Evolutionary conservation across 2,797 vertebrate genomes (phyloP).

Genomic region (Pteropus rufus): DNA sequence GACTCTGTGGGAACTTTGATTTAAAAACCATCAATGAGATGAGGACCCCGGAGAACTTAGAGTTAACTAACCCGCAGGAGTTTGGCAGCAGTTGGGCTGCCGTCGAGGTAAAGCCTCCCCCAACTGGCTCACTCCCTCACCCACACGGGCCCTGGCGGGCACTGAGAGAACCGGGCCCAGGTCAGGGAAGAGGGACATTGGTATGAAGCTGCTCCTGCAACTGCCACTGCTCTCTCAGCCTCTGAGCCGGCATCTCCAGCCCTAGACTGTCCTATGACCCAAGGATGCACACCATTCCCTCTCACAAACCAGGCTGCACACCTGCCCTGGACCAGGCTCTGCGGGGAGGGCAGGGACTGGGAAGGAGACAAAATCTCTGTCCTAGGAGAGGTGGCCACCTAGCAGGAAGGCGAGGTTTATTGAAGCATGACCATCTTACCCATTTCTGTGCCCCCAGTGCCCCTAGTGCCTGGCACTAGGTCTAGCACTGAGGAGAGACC

Average conservation of each 20-base stretch:
- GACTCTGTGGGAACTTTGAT: conserved; percentile 97
- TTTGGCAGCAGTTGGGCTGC: conserved; percentile 97
- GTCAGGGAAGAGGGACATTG: not conserved
- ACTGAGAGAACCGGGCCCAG: not conserved
- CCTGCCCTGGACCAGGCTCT: not conserved
- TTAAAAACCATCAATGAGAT: conserved; percentile 96
- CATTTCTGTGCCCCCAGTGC: not conserved
- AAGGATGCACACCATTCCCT: not conserved
- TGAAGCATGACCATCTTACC: not conserved
- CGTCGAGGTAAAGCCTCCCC: conserved; percentile 83
- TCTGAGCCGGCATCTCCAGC: not conserved
- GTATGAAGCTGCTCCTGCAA: not conserved
- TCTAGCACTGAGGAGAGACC: not conserved
- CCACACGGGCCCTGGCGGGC: not conserved
- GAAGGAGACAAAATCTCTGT: not conserved
- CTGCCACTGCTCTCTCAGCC: not conserved
- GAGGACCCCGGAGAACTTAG: conserved; percentile 95
- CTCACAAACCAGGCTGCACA: not conserved
- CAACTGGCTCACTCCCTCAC: not conserved
- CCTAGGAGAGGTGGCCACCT: not conserved
- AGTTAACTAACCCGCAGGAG: conserved; percentile 92
- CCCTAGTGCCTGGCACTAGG: not conserved
- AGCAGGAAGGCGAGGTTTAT: not conserved
- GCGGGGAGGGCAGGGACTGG: rapidly evolving
- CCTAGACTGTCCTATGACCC: not conserved